A percentile compares a stretch with the other conserved stretches of the same genome.
These are phyloP conservation scores for Caretta caretta DNA, from an alignment of 2,113 vertebrate genomes.

Conservation along the genomic window DNA sequence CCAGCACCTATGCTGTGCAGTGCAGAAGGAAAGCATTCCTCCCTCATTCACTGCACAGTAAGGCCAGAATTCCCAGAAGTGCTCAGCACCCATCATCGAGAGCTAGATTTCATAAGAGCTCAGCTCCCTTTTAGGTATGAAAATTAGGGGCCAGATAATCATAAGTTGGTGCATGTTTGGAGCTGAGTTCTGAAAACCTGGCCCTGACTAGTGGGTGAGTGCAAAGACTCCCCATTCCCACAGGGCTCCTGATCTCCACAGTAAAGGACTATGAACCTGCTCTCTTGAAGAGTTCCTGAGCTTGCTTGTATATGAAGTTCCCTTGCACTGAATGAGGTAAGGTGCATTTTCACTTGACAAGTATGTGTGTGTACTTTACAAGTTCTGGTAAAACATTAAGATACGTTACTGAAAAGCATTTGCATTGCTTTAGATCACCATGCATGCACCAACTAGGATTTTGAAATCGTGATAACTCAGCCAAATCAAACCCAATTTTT, in stretches of 20 bases:
- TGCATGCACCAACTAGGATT: not conserved
- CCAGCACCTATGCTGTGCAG: not conserved
- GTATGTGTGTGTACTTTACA: no score
- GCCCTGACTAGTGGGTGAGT: not conserved
- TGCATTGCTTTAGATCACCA: not conserved
- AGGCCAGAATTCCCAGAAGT: not conserved
- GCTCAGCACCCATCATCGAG: not conserved
- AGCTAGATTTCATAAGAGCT: not conserved
- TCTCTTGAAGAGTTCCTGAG: no score
- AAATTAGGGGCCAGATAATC: not conserved
- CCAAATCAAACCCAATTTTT: not conserved
- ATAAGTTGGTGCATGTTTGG: not conserved
- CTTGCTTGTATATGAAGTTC: no score
- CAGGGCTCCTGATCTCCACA: not conserved
- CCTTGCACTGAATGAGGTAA: no score
- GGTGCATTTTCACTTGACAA: no score
- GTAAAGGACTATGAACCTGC: not conserved
- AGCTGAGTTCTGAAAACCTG: conserved; percentile 8
- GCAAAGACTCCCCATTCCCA: not conserved
- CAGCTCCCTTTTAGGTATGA: not conserved
- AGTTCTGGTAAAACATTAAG: not conserved
- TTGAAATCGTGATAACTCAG: not conserved
- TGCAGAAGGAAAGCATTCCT: not conserved
- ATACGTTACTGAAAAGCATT: not conserved
- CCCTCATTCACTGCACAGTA: not conserved